phyloP scores from a whole-genome alignment of 2,888 invertebrate genomes.

The Toxonevra muliebris region DNA sequence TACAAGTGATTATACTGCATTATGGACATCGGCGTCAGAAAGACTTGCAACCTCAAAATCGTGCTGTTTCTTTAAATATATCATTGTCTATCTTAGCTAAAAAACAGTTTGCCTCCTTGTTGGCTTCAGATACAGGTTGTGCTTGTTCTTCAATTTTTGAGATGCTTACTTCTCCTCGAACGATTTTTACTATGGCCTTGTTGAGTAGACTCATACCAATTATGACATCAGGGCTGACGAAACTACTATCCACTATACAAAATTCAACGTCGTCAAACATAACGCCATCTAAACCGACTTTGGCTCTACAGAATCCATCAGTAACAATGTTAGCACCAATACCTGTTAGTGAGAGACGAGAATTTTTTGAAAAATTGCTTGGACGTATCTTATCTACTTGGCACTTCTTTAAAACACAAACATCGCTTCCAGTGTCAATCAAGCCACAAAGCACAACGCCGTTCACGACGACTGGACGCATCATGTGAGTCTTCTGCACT shows the following conservation, averaged over 20 bases:
- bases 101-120: conserved; percentile 3
- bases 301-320: not conserved
- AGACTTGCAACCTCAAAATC: not conserved
- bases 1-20: not conserved
- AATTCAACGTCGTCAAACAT: not conserved
- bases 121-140: too few relatives aligned
- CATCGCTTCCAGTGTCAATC: conserved; percentile 33
- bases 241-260: too few relatives aligned
- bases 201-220: conserved; percentile 23
- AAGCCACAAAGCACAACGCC: conserved; percentile 17
- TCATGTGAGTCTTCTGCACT: conserved; percentile 8
- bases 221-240: conserved; percentile 12
- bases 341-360: conserved; percentile 3
- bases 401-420: conserved; percentile 3
- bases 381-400: not conserved
- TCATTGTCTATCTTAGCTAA: conserved; percentile 3
- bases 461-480: conserved; percentile 5
- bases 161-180: not conserved
- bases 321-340: conserved; percentile 8
- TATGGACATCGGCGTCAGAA: not conserved
- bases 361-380: conserved; percentile 9
- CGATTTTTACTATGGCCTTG: conserved; percentile 1
- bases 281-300: too few relatives aligned
- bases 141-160: not conserved
- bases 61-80: not conserved